Evolutionary conservation across 2,797 vertebrate species (phyloP).

Genomic region (Okamejei kenojei): DNA sequence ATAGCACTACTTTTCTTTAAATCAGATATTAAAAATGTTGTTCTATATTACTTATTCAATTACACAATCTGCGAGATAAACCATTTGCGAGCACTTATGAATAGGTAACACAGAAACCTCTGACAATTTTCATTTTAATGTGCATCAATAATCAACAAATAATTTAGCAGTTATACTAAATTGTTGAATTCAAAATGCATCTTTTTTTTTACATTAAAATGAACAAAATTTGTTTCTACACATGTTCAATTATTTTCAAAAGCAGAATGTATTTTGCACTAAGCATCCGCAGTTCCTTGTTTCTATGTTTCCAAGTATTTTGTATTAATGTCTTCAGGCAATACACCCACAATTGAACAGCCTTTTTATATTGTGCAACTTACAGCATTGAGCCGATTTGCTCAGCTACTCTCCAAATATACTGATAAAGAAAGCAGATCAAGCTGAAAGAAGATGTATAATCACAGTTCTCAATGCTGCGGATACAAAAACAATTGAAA

Average conservation of each 20-base stretch:
- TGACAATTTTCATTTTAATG: background rate
- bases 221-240: background rate
- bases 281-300: too few species aligned
- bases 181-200: background rate
- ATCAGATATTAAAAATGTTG: background rate
- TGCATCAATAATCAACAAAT: background rate
- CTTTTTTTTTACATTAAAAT: background rate
- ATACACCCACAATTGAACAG: background rate
- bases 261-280: too few species aligned
- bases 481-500: too few species aligned
- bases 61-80: background rate
- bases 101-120: background rate
- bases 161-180: background rate
- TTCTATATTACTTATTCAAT: background rate
- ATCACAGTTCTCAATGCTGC: background rate
- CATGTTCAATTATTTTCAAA: background rate
- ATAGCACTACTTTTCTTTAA: background rate
- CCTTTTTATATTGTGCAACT: too few species aligned
- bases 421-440: conserved; percentile 14
- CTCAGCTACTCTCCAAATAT: background rate
- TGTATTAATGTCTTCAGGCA: background rate
- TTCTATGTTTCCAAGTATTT: too few species aligned
- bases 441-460: background rate
- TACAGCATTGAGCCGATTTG: background rate
- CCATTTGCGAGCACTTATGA: background rate